Base-by-base conservation (phyloP, 2,113 vertebrate genomes). In the Stegostoma tigrinum region DNA sequence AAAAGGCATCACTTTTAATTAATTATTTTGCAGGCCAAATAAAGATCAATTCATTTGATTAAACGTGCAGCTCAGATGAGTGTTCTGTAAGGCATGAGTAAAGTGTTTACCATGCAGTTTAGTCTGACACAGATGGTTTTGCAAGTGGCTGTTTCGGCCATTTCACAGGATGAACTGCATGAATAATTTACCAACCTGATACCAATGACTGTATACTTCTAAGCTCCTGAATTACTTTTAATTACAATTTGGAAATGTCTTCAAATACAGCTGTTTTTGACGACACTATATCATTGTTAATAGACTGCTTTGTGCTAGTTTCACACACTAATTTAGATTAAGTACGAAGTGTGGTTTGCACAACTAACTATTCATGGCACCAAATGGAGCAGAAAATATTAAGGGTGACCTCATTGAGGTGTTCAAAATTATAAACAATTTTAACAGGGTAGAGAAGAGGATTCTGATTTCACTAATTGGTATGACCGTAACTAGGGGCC, bases 131-230 rank as follows among this genome's bases (percentile, higher is more conserved):
- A 86, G 42, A 86, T 45, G 5, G 21, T 85, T 45, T 85, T 85
- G 83, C 42, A 14, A 48, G 42, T 85, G 3, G 15, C 8, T 86
- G 23, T 23, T 86, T 86, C 48, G 83, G 42, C 83, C 45, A 24
- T 86, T 52, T 86, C 8, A 48, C 45, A 86, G 21, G 12, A 86
- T 86, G 42, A 48, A 87, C 48, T 89, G 14, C 48, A 89, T 89
- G 86, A 89, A 89, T 89, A 89, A 89, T 89, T 89, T 30, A 89
- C 86, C 86, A 55, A 55, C 27, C 48, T 89, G 86, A 55, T 48
- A 89, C 45, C 45, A 55, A 55, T 55, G 48, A 0, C 52, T 52
- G 23, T 52, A 87, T 23, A 24, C 23, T 87, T 87, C 48, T 21
- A 45, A 27, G 48, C 45, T 87, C 8, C 23, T 87, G 45, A 87